Percentiles rank a stretch among this genome's conserved stretches.
These are phyloP conservation scores for Galaxea fascicularis DNA, from an alignment of 92 coral and sea anemone genomes.

Conservation along the genomic window DNA sequence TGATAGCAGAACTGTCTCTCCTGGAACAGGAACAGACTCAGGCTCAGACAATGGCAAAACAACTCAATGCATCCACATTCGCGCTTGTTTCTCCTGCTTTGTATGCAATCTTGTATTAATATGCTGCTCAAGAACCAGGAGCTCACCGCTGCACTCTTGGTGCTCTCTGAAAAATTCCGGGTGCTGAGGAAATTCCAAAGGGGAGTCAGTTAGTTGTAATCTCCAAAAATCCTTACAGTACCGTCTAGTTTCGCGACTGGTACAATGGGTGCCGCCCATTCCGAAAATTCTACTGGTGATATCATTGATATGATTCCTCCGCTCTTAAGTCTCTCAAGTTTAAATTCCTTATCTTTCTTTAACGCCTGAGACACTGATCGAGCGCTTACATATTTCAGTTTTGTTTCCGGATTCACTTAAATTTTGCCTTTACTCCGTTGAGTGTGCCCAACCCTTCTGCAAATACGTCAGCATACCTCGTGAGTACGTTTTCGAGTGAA, in stretches of 20 bases:
- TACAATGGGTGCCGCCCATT: slow-evolving; percentile 70
- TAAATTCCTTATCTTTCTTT: slow-evolving; percentile 30
- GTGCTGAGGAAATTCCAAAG: slow-evolving; percentile 39
- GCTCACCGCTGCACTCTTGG: slow-evolving; percentile 57
- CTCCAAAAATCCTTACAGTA: slow-evolving; percentile 59
- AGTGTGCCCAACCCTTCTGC: slow-evolving; percentile 52
- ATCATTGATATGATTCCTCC: slow-evolving; percentile 54
- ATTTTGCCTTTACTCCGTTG: slow-evolving; percentile 44
- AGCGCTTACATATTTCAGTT: slow-evolving; percentile 36
- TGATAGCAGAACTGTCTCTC: slow-evolving; percentile 48
- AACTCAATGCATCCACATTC: slow-evolving; percentile 65
- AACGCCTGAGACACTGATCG: slow-evolving; percentile 41
- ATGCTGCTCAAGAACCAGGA: slow-evolving; percentile 44
- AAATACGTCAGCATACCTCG: slow-evolving; percentile 24
- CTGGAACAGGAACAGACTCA: slow-evolving; percentile 30
- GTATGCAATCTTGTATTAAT: slow-evolving; percentile 23
- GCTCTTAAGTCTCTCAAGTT: slow-evolving; percentile 28
- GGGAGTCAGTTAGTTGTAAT: slow-evolving; percentile 58
- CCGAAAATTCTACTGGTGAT: slow-evolving; percentile 51
- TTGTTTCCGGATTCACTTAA: slow-evolving; percentile 31
- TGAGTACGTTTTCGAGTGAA: neutral
- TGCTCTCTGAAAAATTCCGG: slow-evolving; percentile 65
- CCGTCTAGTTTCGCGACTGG: slow-evolving; percentile 49
- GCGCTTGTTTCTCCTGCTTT: slow-evolving; percentile 25
- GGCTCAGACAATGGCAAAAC: slow-evolving; percentile 43